A percentile compares a stretch with the other conserved stretches of the same genome.
These are phyloP conservation scores for Chloroclysta siterata DNA, from an alignment of 2,888 invertebrate species.

Conservation along the genomic window DNA sequence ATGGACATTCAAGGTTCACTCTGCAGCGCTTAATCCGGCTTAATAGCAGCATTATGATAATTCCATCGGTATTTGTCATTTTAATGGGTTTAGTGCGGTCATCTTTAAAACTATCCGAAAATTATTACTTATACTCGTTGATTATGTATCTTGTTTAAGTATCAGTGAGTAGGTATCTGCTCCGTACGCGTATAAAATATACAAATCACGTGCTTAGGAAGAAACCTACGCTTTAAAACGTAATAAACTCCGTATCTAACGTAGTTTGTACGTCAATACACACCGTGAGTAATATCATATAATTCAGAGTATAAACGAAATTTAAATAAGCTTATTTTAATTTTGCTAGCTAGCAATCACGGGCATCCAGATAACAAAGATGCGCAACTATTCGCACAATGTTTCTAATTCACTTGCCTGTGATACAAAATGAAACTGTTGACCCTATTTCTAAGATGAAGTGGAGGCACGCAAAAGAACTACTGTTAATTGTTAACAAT, in stretches of 20 bases:
- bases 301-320: conserved; percentile 39
- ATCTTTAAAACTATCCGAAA: conserved; percentile 40
- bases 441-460: conserved; percentile 76
- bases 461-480: conserved; percentile 79
- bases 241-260: conserved; percentile 59
- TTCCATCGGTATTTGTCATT: conserved; percentile 46
- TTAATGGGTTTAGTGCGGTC: conserved; percentile 44
- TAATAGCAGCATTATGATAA: conserved; percentile 50
- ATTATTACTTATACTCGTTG: conserved; percentile 23
- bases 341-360: conserved; percentile 6
- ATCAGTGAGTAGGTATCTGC: conserved; percentile 20
- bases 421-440: conserved; percentile 56
- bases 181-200: conserved; percentile 37
- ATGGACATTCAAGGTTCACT: conserved; percentile 43
- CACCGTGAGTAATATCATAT: conserved; percentile 55
- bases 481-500: conserved; percentile 80
- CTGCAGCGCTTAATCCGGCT: conserved; percentile 42
- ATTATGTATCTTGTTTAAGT: conserved; percentile 29
- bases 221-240: conserved; percentile 61
- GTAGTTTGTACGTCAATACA: conserved; percentile 61
- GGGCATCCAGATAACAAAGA: conserved; percentile 6
- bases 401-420: conserved; percentile 32
- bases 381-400: conserved; percentile 28
- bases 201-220: conserved; percentile 58
- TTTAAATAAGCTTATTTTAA: conserved; percentile 25